Base-by-base conservation (phyloP, 1,140 invertebrate species). In the Zophobas atratus region DNA sequence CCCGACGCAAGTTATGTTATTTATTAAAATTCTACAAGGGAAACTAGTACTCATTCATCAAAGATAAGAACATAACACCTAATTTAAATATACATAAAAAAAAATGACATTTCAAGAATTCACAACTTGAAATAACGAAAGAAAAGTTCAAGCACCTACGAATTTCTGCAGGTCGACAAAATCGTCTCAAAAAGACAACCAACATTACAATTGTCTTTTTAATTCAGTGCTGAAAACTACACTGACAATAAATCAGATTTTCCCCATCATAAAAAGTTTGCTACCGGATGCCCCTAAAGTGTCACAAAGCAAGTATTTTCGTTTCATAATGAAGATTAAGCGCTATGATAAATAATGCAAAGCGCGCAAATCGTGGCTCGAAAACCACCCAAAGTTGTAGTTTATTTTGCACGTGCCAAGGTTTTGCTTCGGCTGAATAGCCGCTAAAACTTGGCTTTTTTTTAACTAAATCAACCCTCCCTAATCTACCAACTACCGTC, bases 141-240 rank as follows among this genome's bases (percentile, higher is more conserved):
- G 20, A 20, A 20, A 20, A 20, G 20, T 20, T 20, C 20, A 20
- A 20, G 20, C 20, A 20, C 20, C 20, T 0, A 20, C 20, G 20
- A 20, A 20, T 20, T 20, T 20, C 20, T 20, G 0, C 20, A 20
- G 20, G 20, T 20, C 53, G 35, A 55, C 35, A 55, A 55, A 55
- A 55, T 55, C 53, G 53, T 55, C 53, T 6, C 35, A 51, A 51
- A 6, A n/a, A 70, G 36, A 20, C 36, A 2, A n/a, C 34, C 2
- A 5, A 38, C 63, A n/a, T 39, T 41, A 46, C 71, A 73, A 41
- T 55, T 73, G 51, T 73, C 49, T 49, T 56, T 73, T 53, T 56
- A 73, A 73, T 73, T 73, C 35, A 48, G 55, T 73, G 49, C 38
- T 55, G 55, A 73, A 73, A 73, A 73, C 71, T 56, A 73, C 71